Conservation (phyloP, 2,797 vertebrate genomes). For the Netta rufina region DNA sequence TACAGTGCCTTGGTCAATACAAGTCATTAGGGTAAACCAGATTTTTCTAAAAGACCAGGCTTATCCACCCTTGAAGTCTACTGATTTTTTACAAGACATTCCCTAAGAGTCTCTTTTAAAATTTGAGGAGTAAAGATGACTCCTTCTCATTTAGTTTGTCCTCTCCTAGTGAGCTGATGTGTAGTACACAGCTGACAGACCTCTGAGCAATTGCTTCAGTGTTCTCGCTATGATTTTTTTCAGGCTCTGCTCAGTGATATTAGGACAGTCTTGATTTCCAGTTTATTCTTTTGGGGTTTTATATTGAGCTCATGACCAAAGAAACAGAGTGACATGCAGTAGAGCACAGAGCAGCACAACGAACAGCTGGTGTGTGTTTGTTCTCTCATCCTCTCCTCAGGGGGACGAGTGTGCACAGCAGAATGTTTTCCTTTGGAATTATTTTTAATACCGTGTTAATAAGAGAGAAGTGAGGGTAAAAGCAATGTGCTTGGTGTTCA, state of each 20-base stretch:
- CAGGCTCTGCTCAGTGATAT: neutral
- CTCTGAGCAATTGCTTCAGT: conserved; percentile 8
- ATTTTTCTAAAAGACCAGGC: neutral
- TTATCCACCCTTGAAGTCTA: neutral
- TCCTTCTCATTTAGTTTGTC: neutral
- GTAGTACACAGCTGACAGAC: neutral
- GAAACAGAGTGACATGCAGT: neutral
- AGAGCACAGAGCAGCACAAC: neutral
- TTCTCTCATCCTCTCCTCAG: neutral
- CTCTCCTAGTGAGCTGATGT: neutral
- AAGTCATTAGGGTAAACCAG: neutral
- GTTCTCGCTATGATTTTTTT: neutral
- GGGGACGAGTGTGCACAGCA: neutral
- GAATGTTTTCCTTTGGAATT: conserved; percentile 37
- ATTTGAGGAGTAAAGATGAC: neutral
- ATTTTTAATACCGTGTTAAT: conserved; percentile 46
- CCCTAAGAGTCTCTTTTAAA: conserved; percentile 10
- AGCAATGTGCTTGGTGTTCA: neutral
- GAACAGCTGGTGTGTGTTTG: conserved; percentile 45
- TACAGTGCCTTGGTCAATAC: neutral
- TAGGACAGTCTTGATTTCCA: conserved; percentile 17
- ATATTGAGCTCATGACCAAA: conserved; percentile 13
- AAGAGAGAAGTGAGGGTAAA: neutral
- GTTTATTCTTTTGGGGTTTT: conserved; percentile 29
- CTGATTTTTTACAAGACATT: neutral